A percentile compares a stretch with the other conserved stretches of the same genome.
These are phyloP conservation scores for Dysmachus trigonus DNA, from an alignment of 2,888 invertebrate genomes.

Conservation along the genomic window DNA sequence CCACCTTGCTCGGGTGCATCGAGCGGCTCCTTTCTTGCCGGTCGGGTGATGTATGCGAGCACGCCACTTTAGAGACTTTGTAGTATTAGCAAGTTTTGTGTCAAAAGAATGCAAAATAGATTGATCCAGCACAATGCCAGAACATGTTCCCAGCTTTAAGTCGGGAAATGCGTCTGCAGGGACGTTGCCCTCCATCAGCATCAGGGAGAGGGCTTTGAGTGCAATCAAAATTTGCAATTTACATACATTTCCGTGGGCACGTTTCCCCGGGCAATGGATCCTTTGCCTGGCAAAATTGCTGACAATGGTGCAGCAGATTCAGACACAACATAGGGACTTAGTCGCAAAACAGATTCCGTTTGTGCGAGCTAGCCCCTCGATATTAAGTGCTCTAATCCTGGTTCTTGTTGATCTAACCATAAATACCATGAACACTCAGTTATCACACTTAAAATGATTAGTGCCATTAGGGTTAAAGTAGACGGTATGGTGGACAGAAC, in stretches of 20 bases:
- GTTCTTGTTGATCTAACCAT: background rate
- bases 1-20: background rate
- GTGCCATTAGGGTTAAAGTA: background rate
- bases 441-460: background rate
- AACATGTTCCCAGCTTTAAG: background rate
- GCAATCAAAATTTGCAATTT: constrained; percentile 32
- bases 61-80: constrained; percentile 29
- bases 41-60: constrained; percentile 16
- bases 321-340: background rate
- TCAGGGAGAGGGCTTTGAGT: background rate
- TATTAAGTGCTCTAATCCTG: background rate
- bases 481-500: background rate
- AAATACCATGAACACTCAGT: background rate
- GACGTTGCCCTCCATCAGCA: background rate
- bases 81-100: constrained; percentile 41
- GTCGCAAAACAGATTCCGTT: background rate
- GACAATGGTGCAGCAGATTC: background rate
- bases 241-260: constrained; percentile 13
- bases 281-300: background rate
- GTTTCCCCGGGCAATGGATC: background rate
- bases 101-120: constrained; percentile 44
- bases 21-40: background rate
- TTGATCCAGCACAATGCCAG: constrained; percentile 22
- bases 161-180: background rate
- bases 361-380: background rate